These are phyloP conservation scores for Amazona finschi DNA, from an alignment of 2,797 vertebrate species.

Conservation along the genomic window DNA sequence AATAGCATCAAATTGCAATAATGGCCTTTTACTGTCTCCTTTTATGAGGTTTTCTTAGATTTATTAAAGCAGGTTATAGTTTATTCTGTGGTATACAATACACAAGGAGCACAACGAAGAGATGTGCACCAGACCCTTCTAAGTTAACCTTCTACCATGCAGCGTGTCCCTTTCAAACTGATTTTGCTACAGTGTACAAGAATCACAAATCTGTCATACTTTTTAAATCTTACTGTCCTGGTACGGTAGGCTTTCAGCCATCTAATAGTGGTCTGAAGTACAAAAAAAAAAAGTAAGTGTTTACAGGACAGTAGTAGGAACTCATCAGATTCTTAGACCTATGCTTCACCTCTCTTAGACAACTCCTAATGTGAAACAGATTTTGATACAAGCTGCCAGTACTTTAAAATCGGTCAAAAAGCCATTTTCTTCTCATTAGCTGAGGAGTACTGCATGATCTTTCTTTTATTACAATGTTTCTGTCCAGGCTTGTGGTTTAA, in stretches of 20 bases:
- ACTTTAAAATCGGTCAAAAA: not conserved
- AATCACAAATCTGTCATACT: not conserved
- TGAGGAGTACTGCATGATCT: not conserved
- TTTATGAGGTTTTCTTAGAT: not conserved
- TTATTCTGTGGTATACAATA: not conserved
- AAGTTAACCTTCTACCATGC: not conserved
- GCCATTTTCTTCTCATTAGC: not conserved
- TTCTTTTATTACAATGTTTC: not conserved
- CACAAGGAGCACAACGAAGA: not conserved
- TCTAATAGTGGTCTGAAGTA: not conserved
- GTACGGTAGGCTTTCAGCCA: not conserved
- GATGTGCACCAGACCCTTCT: not conserved
- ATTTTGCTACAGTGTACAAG: not conserved
- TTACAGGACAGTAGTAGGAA: not conserved
- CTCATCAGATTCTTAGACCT: not conserved
- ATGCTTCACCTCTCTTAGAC: not conserved
- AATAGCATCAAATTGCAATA: not conserved
- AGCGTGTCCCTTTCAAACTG: fast-evolving
- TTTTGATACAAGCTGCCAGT: not conserved
- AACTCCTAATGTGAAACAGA: not conserved
- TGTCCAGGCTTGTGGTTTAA: not conserved
- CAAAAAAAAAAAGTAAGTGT: not conserved
- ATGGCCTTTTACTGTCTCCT: not conserved
- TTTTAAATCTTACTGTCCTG: not conserved
- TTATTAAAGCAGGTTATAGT: not conserved